These are phyloP conservation scores for Carpatolechia fugitivella DNA, from an alignment of 2,888 invertebrate genomes.

Conservation along the genomic window DNA sequence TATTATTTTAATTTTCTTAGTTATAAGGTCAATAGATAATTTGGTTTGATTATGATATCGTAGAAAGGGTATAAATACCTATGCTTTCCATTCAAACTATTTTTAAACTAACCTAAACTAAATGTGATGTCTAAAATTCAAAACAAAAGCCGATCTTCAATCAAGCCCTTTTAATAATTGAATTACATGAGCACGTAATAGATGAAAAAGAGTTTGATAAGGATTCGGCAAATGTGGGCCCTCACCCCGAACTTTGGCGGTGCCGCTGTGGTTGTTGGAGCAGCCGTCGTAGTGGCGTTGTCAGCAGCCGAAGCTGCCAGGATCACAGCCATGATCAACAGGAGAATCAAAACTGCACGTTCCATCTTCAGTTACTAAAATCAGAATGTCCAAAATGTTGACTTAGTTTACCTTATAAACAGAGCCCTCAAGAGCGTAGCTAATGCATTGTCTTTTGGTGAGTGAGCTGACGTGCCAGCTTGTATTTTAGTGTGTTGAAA, in stretches of 20 bases:
- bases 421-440: neutral
- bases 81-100: too few species aligned
- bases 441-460: neutral
- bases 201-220: conserved; percentile 5
- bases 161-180: neutral
- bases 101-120: too few species aligned
- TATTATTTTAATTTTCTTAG: too few species aligned
- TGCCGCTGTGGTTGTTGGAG: neutral
- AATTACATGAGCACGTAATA: conserved; percentile 2
- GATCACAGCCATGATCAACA: neutral
- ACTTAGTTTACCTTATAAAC: neutral
- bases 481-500: neutral
- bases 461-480: neutral
- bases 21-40: too few species aligned
- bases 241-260: conserved; percentile 1
- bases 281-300: neutral
- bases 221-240: conserved; percentile 2
- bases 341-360: neutral
- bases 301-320: neutral
- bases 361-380: conserved; percentile 1
- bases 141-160: neutral
- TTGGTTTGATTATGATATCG: too few species aligned
- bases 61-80: too few species aligned
- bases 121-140: too few species aligned
- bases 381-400: neutral